Conservation (phyloP, 2,113 vertebrate species). For the Sminthopsis crassicaudata region DNA sequence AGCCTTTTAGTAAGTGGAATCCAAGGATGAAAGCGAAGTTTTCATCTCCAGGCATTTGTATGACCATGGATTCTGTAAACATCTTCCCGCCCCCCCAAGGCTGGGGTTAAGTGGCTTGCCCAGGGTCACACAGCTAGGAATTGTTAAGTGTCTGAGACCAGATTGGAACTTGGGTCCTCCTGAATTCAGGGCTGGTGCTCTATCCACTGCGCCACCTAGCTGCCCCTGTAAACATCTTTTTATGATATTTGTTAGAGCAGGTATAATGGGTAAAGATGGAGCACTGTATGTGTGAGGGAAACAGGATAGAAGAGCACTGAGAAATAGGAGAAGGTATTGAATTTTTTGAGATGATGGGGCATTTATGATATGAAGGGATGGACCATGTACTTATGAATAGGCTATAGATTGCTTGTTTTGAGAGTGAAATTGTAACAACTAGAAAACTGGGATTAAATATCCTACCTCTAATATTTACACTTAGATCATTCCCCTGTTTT, state of each 20-base stretch:
- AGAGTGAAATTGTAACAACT: neutral
- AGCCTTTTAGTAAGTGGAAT: neutral
- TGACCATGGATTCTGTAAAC: neutral
- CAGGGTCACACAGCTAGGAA: too few species aligned
- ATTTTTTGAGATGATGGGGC: neutral
- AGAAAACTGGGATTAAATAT: neutral
- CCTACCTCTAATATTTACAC: neutral
- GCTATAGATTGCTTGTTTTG: neutral
- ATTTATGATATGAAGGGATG: neutral
- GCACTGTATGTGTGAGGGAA: neutral
- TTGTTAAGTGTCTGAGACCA: too few species aligned
- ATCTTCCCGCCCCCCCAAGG: too few species aligned
- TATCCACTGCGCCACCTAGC: too few species aligned
- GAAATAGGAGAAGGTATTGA: neutral
- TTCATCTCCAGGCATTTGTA: neutral
- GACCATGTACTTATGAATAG: neutral
- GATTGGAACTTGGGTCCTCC: too few species aligned
- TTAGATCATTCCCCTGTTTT: neutral
- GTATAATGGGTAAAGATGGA: neutral
- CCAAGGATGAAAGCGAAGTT: neutral
- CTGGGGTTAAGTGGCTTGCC: too few species aligned
- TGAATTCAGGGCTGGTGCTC: too few species aligned
- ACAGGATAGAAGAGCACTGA: neutral
- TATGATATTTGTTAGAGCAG: neutral
- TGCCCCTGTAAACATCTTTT: too few species aligned